These are phyloP conservation scores for Imbricaverruca yamaguchii DNA, from an alignment of 2,888 invertebrate genomes.

Conservation along the genomic window DNA sequence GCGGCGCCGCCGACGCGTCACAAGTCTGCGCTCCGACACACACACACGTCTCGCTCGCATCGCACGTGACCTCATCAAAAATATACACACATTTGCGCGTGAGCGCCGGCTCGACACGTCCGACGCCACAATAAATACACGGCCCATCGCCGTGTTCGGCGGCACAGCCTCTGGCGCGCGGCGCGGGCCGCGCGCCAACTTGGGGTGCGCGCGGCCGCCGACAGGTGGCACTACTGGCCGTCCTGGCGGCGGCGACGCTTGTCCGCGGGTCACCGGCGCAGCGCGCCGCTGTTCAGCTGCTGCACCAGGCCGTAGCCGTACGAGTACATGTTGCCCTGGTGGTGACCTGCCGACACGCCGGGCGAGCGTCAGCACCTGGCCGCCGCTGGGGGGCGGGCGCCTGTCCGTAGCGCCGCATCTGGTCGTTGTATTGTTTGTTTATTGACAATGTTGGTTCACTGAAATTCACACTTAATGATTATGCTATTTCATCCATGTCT, in stretches of 20 bases:
- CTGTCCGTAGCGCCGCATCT: no score
- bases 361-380: no score
- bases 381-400: no score
- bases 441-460: no score
- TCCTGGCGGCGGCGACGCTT: neutral
- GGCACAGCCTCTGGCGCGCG: neutral
- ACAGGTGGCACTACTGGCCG: neutral
- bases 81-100: neutral
- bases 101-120: neutral
- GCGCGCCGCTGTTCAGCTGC: constrained; percentile 59
- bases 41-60: neutral
- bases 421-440: no score
- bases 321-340: constrained; percentile 45
- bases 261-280: constrained; percentile 45
- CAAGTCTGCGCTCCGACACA: neutral
- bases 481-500: no score
- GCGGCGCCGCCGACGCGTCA: neutral
- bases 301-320: constrained; percentile 64
- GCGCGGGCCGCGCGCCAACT: neutral
- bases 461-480: no score
- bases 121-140: neutral
- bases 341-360: neutral
- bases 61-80: neutral
- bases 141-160: neutral
- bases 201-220: neutral